phyloP scores from a whole-genome alignment of 1,140 invertebrate genomes.

The Brachionus paranguensis region DNA sequence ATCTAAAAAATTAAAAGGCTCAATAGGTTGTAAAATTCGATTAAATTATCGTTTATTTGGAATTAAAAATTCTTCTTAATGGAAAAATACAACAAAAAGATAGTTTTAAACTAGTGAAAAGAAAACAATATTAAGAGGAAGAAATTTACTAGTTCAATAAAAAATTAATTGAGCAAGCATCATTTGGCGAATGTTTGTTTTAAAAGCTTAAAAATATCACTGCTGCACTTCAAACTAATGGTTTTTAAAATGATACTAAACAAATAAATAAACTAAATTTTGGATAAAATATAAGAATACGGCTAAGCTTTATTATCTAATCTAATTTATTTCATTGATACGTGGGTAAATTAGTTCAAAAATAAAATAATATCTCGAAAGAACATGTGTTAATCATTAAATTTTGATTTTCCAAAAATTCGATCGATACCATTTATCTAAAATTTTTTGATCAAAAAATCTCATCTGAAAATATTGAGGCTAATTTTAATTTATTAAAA shows the following conservation, averaged over 20 bases:
- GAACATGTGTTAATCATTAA: background rate
- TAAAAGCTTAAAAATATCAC: background rate
- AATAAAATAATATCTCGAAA: background rate
- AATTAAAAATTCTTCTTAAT: background rate
- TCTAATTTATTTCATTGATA: background rate
- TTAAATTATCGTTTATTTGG: background rate
- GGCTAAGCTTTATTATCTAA: background rate
- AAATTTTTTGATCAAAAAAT: background rate
- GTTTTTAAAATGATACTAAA: constrained; percentile 5
- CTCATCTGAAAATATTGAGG: too few species aligned
- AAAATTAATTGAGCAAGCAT: background rate
- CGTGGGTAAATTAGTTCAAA: background rate
- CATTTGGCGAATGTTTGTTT: constrained; percentile 10
- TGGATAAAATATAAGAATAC: background rate
- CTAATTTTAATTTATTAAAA: too few species aligned
- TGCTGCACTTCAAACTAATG: background rate
- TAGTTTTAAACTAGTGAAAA: background rate
- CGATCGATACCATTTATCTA: too few species aligned
- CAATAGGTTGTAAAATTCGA: constrained; percentile 27
- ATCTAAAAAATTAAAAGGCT: background rate
- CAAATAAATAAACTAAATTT: constrained; percentile 8
- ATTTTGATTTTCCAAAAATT: background rate
- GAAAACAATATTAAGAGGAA: background rate
- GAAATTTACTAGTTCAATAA: background rate
- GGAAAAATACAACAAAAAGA: background rate